Percentiles rank a stretch among this genome's conserved stretches.
These are phyloP conservation scores for Sebastes cheni DNA, from an alignment of 2,797 vertebrate genomes.

Conservation along the genomic window DNA sequence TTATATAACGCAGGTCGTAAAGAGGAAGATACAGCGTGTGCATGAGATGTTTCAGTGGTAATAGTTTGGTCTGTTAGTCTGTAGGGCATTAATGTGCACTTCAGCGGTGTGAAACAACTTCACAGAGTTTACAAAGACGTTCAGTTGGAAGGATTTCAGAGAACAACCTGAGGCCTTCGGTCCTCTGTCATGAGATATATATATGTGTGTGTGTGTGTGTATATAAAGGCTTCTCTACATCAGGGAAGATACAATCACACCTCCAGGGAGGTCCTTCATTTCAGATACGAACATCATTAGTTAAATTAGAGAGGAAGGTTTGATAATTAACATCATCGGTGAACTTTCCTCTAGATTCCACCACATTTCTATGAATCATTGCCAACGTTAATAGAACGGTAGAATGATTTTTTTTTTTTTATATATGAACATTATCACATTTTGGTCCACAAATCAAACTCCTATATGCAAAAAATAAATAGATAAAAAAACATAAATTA, in stretches of 20 bases:
- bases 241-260: not conserved
- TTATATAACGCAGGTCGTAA: too few relatives aligned
- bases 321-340: too few relatives aligned
- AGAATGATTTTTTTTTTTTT: too few relatives aligned
- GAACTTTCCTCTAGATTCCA: too few relatives aligned
- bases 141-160: not conserved
- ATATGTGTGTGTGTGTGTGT: not conserved
- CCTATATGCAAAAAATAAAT: too few relatives aligned
- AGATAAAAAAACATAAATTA: too few relatives aligned
- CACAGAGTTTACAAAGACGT: not conserved
- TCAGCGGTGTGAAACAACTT: not conserved
- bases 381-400: too few relatives aligned
- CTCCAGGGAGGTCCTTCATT: not conserved
- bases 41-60: not conserved
- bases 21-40: not conserved
- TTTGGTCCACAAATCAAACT: too few relatives aligned
- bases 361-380: too few relatives aligned
- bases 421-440: too few relatives aligned
- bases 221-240: not conserved
- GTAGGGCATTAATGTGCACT: not conserved
- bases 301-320: not conserved
- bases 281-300: not conserved
- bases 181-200: constrained; percentile 5
- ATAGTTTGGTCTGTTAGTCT: not conserved
- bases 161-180: not conserved